Evolutionary conservation across 2,113 vertebrate species (phyloP).

Genomic region (Calyptomena viridis): DNA sequence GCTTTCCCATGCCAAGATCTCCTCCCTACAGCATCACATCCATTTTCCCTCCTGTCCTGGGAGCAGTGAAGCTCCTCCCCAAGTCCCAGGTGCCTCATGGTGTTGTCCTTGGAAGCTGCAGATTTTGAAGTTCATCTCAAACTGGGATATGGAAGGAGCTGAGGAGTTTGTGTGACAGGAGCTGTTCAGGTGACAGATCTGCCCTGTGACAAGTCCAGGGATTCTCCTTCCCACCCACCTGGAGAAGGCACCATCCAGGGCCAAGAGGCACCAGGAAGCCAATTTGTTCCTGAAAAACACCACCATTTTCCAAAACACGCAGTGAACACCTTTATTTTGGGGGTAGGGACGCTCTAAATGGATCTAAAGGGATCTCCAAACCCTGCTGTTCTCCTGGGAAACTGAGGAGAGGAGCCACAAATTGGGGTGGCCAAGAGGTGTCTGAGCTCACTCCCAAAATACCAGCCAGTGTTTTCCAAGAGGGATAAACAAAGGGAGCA

Average conservation of each 20-base stretch:
- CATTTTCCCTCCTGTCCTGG: background rate
- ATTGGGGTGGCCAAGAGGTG: too few relatives aligned
- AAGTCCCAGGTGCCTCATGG: too few relatives aligned
- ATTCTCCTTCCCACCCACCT: background rate
- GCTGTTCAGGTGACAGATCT: background rate
- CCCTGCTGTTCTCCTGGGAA: too few relatives aligned
- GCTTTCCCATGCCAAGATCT: background rate
- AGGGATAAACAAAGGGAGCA: background rate
- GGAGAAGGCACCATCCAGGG: fast-evolving
- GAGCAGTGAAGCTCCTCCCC: background rate
- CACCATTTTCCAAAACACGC: background rate
- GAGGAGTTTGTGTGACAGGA: fast-evolving
- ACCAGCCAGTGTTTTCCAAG: background rate
- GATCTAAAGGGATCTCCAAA: too few relatives aligned
- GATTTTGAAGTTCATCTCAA: background rate
- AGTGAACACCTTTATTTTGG: background rate
- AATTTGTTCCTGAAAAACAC: background rate
- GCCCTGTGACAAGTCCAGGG: too few relatives aligned
- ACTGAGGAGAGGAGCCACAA: background rate
- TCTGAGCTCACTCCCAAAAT: background rate
- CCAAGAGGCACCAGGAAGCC: background rate
- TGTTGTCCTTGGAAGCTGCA: background rate
- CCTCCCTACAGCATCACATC: background rate
- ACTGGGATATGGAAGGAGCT: background rate
- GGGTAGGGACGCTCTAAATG: background rate